phyloP scores from a whole-genome alignment of 2,888 invertebrate species.

The Ormyrus rosae region DNA sequence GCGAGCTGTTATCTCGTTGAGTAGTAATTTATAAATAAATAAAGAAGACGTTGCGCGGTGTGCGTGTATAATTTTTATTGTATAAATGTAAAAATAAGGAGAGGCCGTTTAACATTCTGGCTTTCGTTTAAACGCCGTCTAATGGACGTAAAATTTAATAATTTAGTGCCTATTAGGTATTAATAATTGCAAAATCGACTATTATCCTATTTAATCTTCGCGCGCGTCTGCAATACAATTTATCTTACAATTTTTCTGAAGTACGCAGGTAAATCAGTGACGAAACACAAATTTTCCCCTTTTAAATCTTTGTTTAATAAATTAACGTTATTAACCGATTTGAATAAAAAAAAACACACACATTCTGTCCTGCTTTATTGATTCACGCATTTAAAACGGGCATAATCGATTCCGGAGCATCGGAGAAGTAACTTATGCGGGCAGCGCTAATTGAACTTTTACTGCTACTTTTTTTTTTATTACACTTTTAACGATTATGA shows the following conservation, averaged over 20 bases:
- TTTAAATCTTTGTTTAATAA: neutral
- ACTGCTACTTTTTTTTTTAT: neutral
- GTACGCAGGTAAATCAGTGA: neutral
- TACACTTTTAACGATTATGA: neutral
- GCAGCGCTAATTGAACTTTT: conserved; percentile 25
- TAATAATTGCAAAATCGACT: too few species aligned
- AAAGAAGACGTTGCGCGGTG: neutral
- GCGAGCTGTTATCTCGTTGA: neutral
- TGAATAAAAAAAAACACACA: neutral
- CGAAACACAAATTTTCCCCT: neutral
- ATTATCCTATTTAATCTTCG: too few species aligned
- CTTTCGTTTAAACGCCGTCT: too few species aligned
- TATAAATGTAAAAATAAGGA: neutral
- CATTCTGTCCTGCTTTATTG: neutral
- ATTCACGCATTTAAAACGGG: neutral
- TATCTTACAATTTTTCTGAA: too few species aligned
- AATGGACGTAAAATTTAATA: too few species aligned
- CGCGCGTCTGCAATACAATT: too few species aligned
- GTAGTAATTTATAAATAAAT: neutral
- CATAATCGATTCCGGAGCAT: neutral
- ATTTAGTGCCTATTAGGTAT: too few species aligned
- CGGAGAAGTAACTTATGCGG: conserved; percentile 15
- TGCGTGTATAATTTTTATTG: neutral
- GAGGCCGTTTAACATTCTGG: too few species aligned
- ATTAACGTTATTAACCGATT: neutral